A percentile compares a stretch with the other conserved stretches of the same genome.
These are phyloP conservation scores for Protodeltote pygarga DNA, from an alignment of 2,888 invertebrate genomes.

Conservation along the genomic window DNA sequence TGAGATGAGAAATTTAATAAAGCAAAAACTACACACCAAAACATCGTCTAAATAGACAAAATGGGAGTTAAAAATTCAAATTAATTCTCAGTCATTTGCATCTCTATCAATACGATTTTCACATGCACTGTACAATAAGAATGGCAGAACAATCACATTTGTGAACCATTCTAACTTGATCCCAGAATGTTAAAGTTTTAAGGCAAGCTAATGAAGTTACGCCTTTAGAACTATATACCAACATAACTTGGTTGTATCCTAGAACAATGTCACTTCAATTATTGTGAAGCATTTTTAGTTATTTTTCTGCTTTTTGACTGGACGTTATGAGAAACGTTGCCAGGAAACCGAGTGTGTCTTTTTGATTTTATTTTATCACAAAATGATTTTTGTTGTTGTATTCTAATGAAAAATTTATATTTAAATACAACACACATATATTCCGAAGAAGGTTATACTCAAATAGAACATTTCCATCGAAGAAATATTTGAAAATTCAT, in stretches of 20 bases:
- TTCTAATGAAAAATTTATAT: constrained; percentile 13
- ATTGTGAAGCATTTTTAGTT: constrained; percentile 70
- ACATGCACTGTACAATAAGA: constrained; percentile 27
- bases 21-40: constrained; percentile 1
- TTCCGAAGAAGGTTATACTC: no score
- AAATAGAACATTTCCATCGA: no score
- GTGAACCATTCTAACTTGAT: constrained; percentile 31
- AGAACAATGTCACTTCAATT: constrained; percentile 62
- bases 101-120: constrained; percentile 26
- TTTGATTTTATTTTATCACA: constrained; percentile 13
- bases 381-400: neutral
- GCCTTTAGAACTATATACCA: constrained; percentile 40
- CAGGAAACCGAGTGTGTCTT: constrained; percentile 37
- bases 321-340: constrained; percentile 50
- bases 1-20: constrained; percentile 4
- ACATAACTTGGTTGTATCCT: constrained; percentile 47
- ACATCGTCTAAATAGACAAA: constrained; percentile 17
- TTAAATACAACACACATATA: no score
- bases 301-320: constrained; percentile 60
- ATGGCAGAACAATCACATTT: constrained; percentile 33
- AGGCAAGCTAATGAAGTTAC: constrained; percentile 11
- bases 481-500: no score
- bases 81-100: constrained; percentile 37
- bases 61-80: constrained; percentile 16
- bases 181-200: constrained; percentile 16